Conservation (phyloP, 2,797 vertebrate species). For the Champsocephalus esox region DNA sequence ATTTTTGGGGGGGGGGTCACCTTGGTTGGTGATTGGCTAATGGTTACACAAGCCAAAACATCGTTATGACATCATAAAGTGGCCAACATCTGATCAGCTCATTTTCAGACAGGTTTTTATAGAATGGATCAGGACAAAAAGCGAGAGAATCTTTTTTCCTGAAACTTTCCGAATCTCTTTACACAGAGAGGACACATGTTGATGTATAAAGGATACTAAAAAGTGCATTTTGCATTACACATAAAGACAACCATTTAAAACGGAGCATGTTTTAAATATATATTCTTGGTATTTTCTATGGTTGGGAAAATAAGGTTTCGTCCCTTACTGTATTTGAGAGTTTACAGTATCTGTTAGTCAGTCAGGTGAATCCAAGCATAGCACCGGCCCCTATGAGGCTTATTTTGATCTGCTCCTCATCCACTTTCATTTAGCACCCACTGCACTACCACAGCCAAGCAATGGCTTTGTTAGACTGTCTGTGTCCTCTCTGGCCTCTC, state of each 20-base stretch:
- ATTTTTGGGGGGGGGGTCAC: no score
- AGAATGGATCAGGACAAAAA: no score
- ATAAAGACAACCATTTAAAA: background rate
- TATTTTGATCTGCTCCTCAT: conserved; percentile 35
- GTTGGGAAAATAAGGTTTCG: background rate
- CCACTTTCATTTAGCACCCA: conserved; percentile 41
- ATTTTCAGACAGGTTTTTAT: no score
- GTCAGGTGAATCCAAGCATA: conserved; percentile 4
- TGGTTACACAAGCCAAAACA: no score
- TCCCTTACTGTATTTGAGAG: background rate
- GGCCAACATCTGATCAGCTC: no score
- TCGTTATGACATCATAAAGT: no score
- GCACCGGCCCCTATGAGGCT: conserved; percentile 1
- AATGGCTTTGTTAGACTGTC: conserved; percentile 39
- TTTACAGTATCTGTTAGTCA: background rate
- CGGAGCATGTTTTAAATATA: background rate
- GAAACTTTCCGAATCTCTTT: no score
- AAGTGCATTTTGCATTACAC: no score
- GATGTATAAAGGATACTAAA: no score
- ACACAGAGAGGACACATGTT: no score
- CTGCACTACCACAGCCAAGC: conserved; percentile 31
- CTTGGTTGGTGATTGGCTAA: no score
- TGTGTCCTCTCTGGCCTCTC: conserved; percentile 28
- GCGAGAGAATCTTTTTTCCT: no score
- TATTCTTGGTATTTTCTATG: background rate